Conservation (phyloP, 1,140 invertebrate species). For the Caerostris extrusa region DNA sequence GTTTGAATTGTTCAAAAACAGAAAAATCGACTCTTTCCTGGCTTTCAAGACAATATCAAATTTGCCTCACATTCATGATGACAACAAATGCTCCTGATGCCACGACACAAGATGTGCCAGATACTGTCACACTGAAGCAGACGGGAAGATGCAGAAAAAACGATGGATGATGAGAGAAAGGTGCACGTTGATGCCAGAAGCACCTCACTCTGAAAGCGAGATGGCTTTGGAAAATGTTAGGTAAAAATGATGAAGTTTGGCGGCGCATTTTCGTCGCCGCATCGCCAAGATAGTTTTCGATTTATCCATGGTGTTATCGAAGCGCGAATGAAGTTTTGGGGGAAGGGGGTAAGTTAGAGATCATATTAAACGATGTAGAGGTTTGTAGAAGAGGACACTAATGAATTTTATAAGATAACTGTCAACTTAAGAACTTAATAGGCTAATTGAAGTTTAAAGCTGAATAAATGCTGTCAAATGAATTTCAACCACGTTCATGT, state of each 20-base stretch:
- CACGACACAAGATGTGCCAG: background rate
- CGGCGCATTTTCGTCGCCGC: background rate
- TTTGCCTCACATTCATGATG: slow-evolving; percentile 3
- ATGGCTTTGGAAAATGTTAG: slow-evolving; percentile 30
- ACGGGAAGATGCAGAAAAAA: background rate
- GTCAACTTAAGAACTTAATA: background rate
- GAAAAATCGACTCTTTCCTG: background rate
- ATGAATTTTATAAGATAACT: background rate
- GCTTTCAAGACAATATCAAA: background rate
- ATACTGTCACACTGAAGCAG: slow-evolving; percentile 6
- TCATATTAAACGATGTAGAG: background rate
- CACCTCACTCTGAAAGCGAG: slow-evolving; percentile 15
- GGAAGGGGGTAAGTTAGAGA: background rate
- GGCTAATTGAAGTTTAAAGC: background rate
- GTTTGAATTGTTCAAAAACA: background rate
- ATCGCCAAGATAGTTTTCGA: slow-evolving; percentile 53
- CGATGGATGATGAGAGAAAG: background rate
- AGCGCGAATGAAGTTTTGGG: background rate
- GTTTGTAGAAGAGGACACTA: background rate
- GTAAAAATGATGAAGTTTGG: slow-evolving; percentile 41
- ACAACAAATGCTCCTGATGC: slow-evolving; percentile 26
- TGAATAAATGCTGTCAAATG: background rate
- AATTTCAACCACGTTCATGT: too few species aligned
- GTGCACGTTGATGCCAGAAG: slow-evolving; percentile 30
- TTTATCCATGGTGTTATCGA: slow-evolving; percentile 23